Base-by-base conservation (phyloP, 1,140 invertebrate genomes). In the Sycophaga agraensis region DNA sequence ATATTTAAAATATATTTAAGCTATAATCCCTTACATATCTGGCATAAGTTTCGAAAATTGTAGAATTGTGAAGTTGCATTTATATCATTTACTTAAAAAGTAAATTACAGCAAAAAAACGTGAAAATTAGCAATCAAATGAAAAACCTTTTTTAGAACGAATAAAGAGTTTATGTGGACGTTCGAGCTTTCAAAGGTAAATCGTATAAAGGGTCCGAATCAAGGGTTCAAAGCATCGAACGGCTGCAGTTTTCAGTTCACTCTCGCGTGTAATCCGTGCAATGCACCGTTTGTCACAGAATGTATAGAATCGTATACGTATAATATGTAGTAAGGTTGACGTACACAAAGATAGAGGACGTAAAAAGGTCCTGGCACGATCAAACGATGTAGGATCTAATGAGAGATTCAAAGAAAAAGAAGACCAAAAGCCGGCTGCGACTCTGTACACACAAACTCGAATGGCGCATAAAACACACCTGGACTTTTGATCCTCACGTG, bases 341-440 rank as follows among this genome's bases (percentile, higher is more conserved):
- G 19, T 19, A 11, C 9, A 1, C 2, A 21, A 37, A 50, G n/a
- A 12, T n/a, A 49, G 19, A 49, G 11, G 12, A 34, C 1, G 12
- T 31, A 9, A 6, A 26, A 16, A 17, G 24, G 11, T 17, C 7
- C 51, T 55, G 17, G n/a, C 28, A 2, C 31, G 28, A 57, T 57
- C 42, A 46, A 46, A 57, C 19, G 31, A n/a, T 43, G 17, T 16
- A 2, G 11, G 19, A 37, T 57, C 43, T 57, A 57, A 57, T 57
- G 46, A 48, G 39, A 55, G 39, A 8, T 9, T 26, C 28, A n/a
- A n/a, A n/a, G 14, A 19, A n/a, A 16, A 21, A 16, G 16, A 35
- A 3, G 17, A 35, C 28, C 31, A 42, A 54, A 54, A 19, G 8
- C 37, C 39, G 4, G n/a, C 35, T 39, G 21, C n/a, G 17, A n/a